Evolutionary conservation across 2,888 invertebrate genomes (phyloP), one percentile per base, ranked within the genome.

Genomic region (Pammene aurita): DNA sequence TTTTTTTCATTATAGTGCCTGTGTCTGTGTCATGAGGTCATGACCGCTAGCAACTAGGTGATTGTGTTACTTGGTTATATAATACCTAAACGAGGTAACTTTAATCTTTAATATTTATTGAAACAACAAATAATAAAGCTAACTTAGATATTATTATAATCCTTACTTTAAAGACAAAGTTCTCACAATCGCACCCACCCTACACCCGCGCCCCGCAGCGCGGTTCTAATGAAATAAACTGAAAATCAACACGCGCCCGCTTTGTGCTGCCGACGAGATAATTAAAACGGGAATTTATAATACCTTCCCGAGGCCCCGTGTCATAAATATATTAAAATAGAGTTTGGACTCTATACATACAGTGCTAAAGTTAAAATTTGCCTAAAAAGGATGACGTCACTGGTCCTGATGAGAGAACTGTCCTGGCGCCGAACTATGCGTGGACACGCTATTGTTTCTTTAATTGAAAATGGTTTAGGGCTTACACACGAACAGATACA

Each of bases 191-290:
- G 56, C 57, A 71, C 38, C 57, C 67, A 67, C 71, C 71, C 80
- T 75, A 79, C 80, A 76, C 79, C 83, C 82, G 88, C 86, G 78
- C 87, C 92, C 93, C 87, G 92, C 88, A 78, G 93, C 84, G 92
- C 79, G 76, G 81, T 82, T 87, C 90, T 93, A 93, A 93, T 93
- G 93, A 93, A 93, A 93, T 93, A 93, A 92, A 92, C 92, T 91
- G 91, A 93, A 93, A 93, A 91, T 92, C 93, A 93, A 93, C 93
- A 93, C 88, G 85, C 83, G 73, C 79, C 80, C 76, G 75, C 77
- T 77, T 79, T 78, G 78, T 73, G 73, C 76, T 80, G 79, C 77
- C 79, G 78, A 73, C 75, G 86, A 88, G 86, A 87, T 87, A 89
- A 92, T 91, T 91, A 91, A 88, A 85, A 83, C 84, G 79, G 77